A percentile compares a stretch with the other conserved stretches of the same genome.
These are phyloP conservation scores for Oceanites oceanicus DNA, from an alignment of 2,113 vertebrate genomes.

Conservation along the genomic window DNA sequence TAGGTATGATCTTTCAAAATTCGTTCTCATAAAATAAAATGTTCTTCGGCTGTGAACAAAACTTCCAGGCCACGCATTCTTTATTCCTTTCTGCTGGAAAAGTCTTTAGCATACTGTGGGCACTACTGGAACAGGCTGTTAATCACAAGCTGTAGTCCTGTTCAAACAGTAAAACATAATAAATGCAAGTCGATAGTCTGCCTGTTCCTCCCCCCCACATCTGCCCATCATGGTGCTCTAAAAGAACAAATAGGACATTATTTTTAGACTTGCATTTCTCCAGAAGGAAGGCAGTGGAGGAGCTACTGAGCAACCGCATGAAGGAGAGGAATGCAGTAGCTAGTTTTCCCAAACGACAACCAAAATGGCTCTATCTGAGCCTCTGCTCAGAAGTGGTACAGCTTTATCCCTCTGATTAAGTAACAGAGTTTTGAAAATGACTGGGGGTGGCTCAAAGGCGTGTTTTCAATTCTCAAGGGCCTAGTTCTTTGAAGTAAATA, in stretches of 20 bases:
- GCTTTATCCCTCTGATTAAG: background rate
- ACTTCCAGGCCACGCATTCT: background rate
- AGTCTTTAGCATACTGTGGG: background rate
- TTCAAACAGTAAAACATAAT: constrained; percentile 5
- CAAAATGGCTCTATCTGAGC: background rate
- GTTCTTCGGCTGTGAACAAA: background rate
- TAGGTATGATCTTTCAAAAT: background rate
- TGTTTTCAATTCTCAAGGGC: background rate
- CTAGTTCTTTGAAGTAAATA: background rate
- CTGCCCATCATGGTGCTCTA: background rate
- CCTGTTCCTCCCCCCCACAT: background rate
- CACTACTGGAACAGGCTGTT: background rate
- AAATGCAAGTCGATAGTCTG: background rate
- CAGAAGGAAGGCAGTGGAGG: background rate
- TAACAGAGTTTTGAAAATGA: background rate
- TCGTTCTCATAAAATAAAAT: background rate
- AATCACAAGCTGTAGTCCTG: background rate
- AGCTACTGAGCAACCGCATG: background rate
- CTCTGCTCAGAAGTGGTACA: background rate
- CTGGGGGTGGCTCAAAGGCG: background rate
- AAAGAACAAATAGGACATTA: background rate
- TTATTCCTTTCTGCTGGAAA: background rate
- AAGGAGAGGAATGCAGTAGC: background rate
- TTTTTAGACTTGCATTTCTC: background rate
- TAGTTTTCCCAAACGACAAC: background rate